Evolutionary conservation across 2,888 invertebrate genomes (phyloP), one percentile per base, ranked within the genome.

Genomic region (Vanessa cardui): DNA sequence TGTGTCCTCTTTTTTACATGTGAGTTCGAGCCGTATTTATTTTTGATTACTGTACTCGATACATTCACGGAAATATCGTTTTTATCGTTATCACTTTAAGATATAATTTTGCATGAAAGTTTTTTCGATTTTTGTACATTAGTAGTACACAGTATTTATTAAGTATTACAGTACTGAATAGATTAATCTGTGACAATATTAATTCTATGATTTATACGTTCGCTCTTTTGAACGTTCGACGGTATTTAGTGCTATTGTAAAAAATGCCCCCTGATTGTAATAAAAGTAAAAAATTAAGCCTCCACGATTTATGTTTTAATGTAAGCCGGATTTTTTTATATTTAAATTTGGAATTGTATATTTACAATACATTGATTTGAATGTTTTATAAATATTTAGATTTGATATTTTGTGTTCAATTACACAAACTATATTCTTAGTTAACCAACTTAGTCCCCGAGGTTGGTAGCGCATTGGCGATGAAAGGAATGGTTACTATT

Each of bases 151-250:
- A 65, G 67, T 71, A 72, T 73, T 68, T 73, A 73, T 72, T 68
- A 67, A 69, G 66, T 66, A 70, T 71, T 71, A 72, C 62, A 64
- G 66, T 26, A 61, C 66, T 61, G 58, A 65, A 61, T 67, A 68
- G 64, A 73, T 72, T 73, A 61, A 66, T 73, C 66, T 71, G 58
- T 70, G 68, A 70, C 72, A 69, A 62, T 68, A 69, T 63, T 72
- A 75, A 75, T 74, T 59, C 64, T 69, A 49, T 74, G 72, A 75
- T 75, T 75, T 75, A 75, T 68, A 66, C 33, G 20, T 45, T 60
- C 52, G 64, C 63, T 69, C 64, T 64, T 68, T 68, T 49, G 59
- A 68, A 54, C 16, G 47, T 54, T 65, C 58, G n/a, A 64, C 47
- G 47, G 58, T 62, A 59, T 67, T 67, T 62, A 59, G 60, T 52